phyloP scores from a whole-genome alignment of 2,113 vertebrate species.

The Eubucco bourcierii region DNA sequence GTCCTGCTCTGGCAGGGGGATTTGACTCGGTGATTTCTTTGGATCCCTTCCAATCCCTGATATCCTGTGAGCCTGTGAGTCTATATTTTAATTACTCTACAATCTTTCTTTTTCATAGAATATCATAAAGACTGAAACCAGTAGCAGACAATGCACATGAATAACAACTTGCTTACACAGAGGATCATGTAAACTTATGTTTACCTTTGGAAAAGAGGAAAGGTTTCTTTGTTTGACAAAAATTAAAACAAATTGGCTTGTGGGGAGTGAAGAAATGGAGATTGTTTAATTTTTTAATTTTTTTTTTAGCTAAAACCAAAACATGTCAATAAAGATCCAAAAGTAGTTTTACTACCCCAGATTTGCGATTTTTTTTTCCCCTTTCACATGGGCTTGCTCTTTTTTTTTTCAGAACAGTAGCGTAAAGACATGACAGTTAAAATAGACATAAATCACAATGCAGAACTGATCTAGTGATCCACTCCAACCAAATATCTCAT shows the following conservation, averaged over 20 bases:
- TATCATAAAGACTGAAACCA: background rate
- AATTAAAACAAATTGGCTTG: background rate
- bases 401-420: background rate
- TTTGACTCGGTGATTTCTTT: no score
- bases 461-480: background rate
- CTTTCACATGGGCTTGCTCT: background rate
- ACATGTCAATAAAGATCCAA: background rate
- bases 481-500: background rate
- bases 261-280: background rate
- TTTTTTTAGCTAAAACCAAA: background rate
- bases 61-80: background rate
- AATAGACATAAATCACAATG: background rate
- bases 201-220: background rate
- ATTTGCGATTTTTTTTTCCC: background rate
- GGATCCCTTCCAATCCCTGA: no score
- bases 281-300: background rate
- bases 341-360: background rate
- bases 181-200: background rate
- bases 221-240: background rate
- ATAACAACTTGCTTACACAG: background rate
- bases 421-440: background rate
- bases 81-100: background rate
- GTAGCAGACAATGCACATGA: background rate
- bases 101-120: background rate
- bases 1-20: no score